Percentiles rank a stretch among this genome's conserved stretches.
phyloP scores from a whole-genome alignment of 2,113 vertebrate species.

The Corythaeola cristata region DNA sequence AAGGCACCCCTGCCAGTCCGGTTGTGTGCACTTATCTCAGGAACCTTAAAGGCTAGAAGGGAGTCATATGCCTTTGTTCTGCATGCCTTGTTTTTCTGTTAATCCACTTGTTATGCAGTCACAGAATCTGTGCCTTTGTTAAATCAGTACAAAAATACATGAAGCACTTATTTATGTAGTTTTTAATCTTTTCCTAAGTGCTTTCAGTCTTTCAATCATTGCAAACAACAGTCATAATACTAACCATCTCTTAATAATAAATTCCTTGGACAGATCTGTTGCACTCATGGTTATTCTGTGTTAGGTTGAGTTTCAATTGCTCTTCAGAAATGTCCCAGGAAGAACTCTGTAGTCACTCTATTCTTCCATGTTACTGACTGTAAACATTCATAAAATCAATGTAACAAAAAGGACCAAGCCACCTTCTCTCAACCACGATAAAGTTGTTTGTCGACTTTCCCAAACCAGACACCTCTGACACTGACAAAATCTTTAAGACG shows the following conservation, averaged over 20 bases:
- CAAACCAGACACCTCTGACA: background rate
- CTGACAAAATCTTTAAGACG: background rate
- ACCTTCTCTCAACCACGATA: background rate
- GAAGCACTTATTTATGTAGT: background rate
- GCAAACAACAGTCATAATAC: background rate
- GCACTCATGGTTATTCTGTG: background rate
- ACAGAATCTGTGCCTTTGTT: background rate
- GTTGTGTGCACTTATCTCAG: background rate
- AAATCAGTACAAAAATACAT: background rate
- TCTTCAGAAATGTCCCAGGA: background rate
- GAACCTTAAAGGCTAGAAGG: background rate
- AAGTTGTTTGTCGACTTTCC: background rate
- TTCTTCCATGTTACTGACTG: background rate
- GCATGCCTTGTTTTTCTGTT: background rate
- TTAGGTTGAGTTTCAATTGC: background rate
- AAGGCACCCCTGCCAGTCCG: slow-evolving; percentile 1
- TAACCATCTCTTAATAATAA: background rate
- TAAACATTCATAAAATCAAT: background rate
- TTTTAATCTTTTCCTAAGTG: background rate
- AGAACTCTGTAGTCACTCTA: background rate
- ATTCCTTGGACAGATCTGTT: background rate
- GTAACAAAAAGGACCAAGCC: background rate
- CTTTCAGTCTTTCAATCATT: background rate
- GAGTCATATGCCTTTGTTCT: background rate
- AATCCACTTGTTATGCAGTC: background rate